Conservation (phyloP, 1,140 invertebrate species). For the Magallana gigas region DNA sequence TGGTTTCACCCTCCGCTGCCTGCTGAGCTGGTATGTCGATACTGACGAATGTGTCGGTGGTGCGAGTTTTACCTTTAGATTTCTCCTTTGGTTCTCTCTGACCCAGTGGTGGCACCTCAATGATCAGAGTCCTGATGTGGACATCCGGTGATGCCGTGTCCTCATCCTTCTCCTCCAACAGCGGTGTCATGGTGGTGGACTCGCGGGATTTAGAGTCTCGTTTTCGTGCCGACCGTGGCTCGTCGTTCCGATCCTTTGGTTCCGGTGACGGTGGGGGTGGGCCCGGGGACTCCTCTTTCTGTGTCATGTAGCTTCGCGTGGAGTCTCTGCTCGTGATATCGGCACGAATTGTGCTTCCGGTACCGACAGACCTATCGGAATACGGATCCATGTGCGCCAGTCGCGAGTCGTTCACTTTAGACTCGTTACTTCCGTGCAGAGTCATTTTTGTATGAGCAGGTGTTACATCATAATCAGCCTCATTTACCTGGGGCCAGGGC, state of each 20-base stretch:
- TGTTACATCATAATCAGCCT: conserved; percentile 63
- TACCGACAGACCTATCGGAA: conserved; percentile 36
- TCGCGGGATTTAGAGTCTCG: conserved; percentile 59
- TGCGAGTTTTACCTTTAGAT: conserved; percentile 40
- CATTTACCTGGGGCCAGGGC: conserved; percentile 70
- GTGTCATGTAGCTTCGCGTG: conserved; percentile 45
- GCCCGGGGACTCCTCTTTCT: conserved; percentile 65
- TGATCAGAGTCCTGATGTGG: conserved; percentile 49
- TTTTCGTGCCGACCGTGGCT: conserved; percentile 12
- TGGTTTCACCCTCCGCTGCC: not conserved
- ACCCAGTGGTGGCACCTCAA: conserved; percentile 55
- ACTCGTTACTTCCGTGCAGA: conserved; percentile 36
- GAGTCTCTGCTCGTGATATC: conserved; percentile 58
- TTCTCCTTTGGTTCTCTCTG: conserved; percentile 40
- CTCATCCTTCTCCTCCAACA: conserved; percentile 64
- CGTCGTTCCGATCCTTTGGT: conserved; percentile 51
- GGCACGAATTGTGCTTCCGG: conserved; percentile 46
- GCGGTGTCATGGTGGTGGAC: conserved; percentile 60
- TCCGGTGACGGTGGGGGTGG: conserved; percentile 73
- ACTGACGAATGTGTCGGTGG: conserved; percentile 65
- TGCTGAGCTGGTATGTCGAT: conserved; percentile 62
- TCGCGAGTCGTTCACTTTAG: conserved; percentile 37
- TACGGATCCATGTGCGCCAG: conserved; percentile 44
- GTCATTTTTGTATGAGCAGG: conserved; percentile 49
- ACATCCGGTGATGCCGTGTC: conserved; percentile 48